phyloP scores from a whole-genome alignment of 1,140 invertebrate genomes.

The Drosophila saltans region DNA sequence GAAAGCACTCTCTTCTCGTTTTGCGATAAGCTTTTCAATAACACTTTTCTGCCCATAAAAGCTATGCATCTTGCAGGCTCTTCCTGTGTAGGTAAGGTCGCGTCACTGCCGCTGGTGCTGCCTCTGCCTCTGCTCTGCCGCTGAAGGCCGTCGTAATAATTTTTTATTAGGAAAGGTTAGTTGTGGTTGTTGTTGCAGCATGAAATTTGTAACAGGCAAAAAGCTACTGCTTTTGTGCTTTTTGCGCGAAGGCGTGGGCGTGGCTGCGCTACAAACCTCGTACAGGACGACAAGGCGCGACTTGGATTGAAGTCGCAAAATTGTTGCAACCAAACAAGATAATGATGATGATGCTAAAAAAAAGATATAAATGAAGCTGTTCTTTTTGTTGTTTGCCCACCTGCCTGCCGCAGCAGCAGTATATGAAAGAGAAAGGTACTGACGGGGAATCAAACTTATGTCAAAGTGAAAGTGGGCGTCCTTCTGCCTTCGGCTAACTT shows the following conservation, averaged over 20 bases:
- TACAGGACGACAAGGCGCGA: constrained; percentile 16
- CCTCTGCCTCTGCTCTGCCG: constrained; percentile 11
- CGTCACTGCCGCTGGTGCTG: background rate
- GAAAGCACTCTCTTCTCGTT: constrained; percentile 55
- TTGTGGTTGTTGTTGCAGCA: constrained; percentile 59
- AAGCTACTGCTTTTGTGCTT: constrained; percentile 66
- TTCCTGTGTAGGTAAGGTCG: constrained; percentile 16
- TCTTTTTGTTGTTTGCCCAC: constrained; percentile 43
- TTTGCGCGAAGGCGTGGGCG: constrained; percentile 55
- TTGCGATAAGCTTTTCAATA: constrained; percentile 36
- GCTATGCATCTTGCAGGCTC: constrained; percentile 55
- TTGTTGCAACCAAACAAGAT: constrained; percentile 35
- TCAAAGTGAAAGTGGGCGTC: constrained; percentile 33
- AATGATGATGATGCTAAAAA: constrained; percentile 10
- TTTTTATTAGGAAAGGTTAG: constrained; percentile 78
- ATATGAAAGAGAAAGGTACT: background rate
- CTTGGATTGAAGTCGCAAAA: constrained; percentile 44
- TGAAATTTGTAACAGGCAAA: constrained; percentile 40
- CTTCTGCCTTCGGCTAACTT: constrained; percentile 29
- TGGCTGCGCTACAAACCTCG: constrained; percentile 52
- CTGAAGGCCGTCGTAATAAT: constrained; percentile 74
- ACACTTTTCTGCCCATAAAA: constrained; percentile 36
- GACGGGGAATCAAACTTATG: background rate
- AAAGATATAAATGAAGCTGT: constrained; percentile 23
- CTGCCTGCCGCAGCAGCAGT: constrained; percentile 34